Conservation (phyloP, 2,888 invertebrate species). For the Lithophane leautieri region DNA sequence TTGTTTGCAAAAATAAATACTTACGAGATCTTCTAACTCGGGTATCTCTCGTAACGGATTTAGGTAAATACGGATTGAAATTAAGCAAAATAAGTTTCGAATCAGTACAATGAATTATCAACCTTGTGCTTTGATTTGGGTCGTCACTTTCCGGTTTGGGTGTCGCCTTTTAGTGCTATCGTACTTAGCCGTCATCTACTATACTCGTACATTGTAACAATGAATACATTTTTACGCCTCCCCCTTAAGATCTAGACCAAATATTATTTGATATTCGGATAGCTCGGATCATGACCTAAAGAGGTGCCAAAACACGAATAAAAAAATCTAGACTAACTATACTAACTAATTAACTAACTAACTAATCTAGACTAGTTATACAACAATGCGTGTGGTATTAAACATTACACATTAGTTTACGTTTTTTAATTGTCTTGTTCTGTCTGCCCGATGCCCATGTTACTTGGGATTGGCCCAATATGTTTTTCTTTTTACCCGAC, state of each 20-base stretch:
- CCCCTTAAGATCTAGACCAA: too few relatives aligned
- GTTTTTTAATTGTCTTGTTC: background rate
- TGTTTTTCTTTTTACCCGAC: background rate
- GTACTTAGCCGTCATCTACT: conserved; percentile 20
- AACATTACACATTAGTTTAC: background rate
- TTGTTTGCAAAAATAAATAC: background rate
- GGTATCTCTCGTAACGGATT: background rate
- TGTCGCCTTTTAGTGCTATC: conserved; percentile 33
- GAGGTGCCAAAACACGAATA: too few relatives aligned
- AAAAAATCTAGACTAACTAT: too few relatives aligned
- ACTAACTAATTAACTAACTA: too few relatives aligned
- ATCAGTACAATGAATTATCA: conserved; percentile 3
- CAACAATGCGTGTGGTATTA: too few relatives aligned
- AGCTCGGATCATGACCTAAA: too few relatives aligned
- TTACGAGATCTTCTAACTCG: background rate
- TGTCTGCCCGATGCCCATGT: background rate
- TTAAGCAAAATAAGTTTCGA: background rate
- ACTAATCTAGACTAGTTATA: too few relatives aligned
- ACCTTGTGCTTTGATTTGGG: conserved; percentile 13
- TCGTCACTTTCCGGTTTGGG: conserved; percentile 22
- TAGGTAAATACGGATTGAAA: background rate
- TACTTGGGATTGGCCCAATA: background rate
- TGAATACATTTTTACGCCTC: too few relatives aligned
- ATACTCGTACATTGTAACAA: too few relatives aligned
- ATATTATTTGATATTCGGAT: too few relatives aligned